Base-by-base conservation (phyloP, 1,140 invertebrate species). In the Idris sp. region DNA sequence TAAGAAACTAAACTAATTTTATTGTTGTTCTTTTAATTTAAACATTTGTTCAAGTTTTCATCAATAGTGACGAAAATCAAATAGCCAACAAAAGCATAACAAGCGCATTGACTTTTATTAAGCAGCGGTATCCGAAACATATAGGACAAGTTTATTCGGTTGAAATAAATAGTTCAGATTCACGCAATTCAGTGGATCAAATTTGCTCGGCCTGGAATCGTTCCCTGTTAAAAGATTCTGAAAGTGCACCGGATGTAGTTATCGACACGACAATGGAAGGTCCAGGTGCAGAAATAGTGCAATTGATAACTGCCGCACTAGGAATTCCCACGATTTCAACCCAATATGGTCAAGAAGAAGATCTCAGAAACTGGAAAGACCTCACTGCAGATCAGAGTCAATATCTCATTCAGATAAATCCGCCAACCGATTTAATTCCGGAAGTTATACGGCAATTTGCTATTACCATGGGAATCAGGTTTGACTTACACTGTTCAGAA, bases 391-490 rank as follows among this genome's bases (percentile, higher is more conserved):
- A 96, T 79, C 89, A 90, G 28, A 91, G 90, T 59, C 68, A 54
- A 13, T 95, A 92, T 86, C 83, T 96, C 2, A 83, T 91, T 1
- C 90, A 90, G 72, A 86, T 97, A 19, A 93, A 92, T 89, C 94
- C 94, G 0, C 96, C 95, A 0, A 92, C 91, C 0, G 95, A 97
- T 79, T 87, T 96, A 6, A 91, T 96, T 49, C 92, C 95, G 0
- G 93, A 96, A 82, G 90, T 92, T 2, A 90, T 98, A 0, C 88
- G 95, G 36, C 92, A 94, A 35, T 91, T 97, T 54, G 93, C 95
- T 1, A 88, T 90, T 1, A 88, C 90, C 16, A 92, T 96, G 84
- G 95, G 96, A 76, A 94, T 97, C 28, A 69, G 72, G 72, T 74
- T 2, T 36, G n/a, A n/a, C n/a, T n/a, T n/a, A n/a, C n/a, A n/a